A percentile compares a stretch with the other conserved stretches of the same genome.
phyloP scores from a whole-genome alignment of 2,888 invertebrate species.

The Dryococelus australis region DNA sequence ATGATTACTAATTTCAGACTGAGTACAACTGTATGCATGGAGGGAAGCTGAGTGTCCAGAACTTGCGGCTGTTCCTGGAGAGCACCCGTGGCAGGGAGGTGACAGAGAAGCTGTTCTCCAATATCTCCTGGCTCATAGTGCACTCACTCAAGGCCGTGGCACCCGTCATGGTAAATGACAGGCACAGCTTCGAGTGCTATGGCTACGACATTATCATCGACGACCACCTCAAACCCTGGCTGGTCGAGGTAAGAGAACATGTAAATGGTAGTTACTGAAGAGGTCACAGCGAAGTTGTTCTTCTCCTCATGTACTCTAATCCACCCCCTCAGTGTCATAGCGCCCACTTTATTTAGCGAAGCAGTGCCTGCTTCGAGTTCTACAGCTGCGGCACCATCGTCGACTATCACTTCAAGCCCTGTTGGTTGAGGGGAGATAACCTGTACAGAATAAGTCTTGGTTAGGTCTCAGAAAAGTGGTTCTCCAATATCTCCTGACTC shows the following conservation, averaged over 20 bases:
- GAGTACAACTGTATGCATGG: slow-evolving; percentile 95
- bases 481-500: too few relatives aligned
- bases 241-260: slow-evolving; percentile 71
- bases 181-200: slow-evolving; percentile 93
- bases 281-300: neutral
- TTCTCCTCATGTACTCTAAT: too few relatives aligned
- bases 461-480: too few relatives aligned
- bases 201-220: slow-evolving; percentile 97
- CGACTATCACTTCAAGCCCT: slow-evolving; percentile 91
- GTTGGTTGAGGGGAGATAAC: slow-evolving; percentile 74
- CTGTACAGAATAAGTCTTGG: neutral
- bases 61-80: slow-evolving; percentile 87
- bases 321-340: too few relatives aligned
- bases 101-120: slow-evolving; percentile 86
- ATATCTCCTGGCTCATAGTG: slow-evolving; percentile 88
- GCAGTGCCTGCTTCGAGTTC: slow-evolving; percentile 88
- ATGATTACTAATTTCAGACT: slow-evolving; percentile 52
- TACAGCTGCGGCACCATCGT: slow-evolving; percentile 97
- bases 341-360: too few relatives aligned
- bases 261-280: slow-evolving; percentile 38
- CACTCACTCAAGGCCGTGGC: slow-evolving; percentile 93
- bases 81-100: slow-evolving; percentile 88
- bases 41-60: slow-evolving; percentile 93
- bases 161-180: slow-evolving; percentile 91
- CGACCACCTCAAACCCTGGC: slow-evolving; percentile 91